Percentiles rank a stretch among this genome's conserved stretches.
These are phyloP conservation scores for Limnephilus auricula DNA, from an alignment of 2,888 invertebrate species.

Conservation along the genomic window DNA sequence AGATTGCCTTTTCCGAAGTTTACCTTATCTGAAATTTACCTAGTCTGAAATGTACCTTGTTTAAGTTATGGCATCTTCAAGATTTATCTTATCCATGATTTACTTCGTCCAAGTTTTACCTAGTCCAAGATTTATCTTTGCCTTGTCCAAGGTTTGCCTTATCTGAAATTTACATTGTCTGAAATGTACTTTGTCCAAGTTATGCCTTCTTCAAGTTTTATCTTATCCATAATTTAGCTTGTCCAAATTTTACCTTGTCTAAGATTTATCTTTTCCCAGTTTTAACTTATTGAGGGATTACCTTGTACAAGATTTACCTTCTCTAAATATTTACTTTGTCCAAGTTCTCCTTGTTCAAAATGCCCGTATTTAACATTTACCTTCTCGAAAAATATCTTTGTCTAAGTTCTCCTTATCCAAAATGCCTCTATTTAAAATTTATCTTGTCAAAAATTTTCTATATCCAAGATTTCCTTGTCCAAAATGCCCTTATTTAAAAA, in stretches of 20 bases:
- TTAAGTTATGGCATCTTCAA: no score
- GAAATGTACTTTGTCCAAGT: not conserved
- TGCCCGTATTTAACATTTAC: no score
- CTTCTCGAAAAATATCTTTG: no score
- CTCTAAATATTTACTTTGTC: not conserved
- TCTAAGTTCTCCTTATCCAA: no score
- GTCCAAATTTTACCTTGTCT: not conserved
- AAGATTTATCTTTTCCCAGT: not conserved
- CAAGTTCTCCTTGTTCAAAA: no score
- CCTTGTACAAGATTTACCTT: not conserved
- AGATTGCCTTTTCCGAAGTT: not conserved
- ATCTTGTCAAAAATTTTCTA: no score
- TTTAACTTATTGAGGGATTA: not conserved
- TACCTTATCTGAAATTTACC: not conserved
- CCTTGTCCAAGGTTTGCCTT: not conserved
- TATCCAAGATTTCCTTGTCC: no score
- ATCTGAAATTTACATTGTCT: not conserved
- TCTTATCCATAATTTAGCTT: not conserved
- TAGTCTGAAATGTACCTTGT: not conserved
- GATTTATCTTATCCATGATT: not conserved
- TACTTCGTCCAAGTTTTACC: not conserved
- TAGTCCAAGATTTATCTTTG: no score
- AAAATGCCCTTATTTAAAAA: not conserved
- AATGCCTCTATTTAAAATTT: no score
- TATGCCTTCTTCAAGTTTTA: not conserved